phyloP scores from a whole-genome alignment of 2,113 vertebrate genomes.

The Agapornis roseicollis region DNA sequence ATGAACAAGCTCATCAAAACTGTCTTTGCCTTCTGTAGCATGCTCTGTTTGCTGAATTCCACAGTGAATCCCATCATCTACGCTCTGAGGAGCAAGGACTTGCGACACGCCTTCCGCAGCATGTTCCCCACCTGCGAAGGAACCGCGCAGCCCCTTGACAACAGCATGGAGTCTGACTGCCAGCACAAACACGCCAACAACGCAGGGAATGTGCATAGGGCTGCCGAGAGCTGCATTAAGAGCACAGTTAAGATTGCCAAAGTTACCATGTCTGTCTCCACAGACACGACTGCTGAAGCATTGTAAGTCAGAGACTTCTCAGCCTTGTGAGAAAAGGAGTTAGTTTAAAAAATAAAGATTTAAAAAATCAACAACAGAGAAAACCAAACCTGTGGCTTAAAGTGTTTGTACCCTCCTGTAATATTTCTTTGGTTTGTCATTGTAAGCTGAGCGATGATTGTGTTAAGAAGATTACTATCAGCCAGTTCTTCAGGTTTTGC shows the following conservation, averaged over 20 bases:
- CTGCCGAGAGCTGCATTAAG: slow-evolving; percentile 96
- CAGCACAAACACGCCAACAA: slow-evolving; percentile 88
- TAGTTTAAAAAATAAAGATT: not conserved
- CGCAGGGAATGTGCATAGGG: slow-evolving; percentile 87
- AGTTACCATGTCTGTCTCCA: slow-evolving; percentile 99
- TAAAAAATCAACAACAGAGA: slow-evolving; percentile 17
- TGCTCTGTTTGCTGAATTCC: slow-evolving; percentile 98
- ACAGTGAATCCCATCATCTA: slow-evolving; percentile 99
- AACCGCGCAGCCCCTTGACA: slow-evolving; percentile 89
- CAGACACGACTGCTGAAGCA: slow-evolving; percentile 96
- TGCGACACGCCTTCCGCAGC: slow-evolving; percentile 93
- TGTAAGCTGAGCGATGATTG: slow-evolving; percentile 42
- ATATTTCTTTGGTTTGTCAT: slow-evolving; percentile 60
- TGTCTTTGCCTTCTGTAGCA: slow-evolving; percentile 96
- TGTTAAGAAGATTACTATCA: slow-evolving; percentile 36
- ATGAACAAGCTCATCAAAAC: slow-evolving; percentile 97
- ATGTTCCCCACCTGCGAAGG: slow-evolving; percentile 90
- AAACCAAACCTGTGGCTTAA: slow-evolving; percentile 65
- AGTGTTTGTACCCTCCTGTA: slow-evolving; percentile 67
- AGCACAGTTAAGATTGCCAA: slow-evolving; percentile 99
- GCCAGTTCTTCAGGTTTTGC: slow-evolving; percentile 52
- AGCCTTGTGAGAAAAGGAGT: slow-evolving; percentile 18
- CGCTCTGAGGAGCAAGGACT: slow-evolving; percentile 95
- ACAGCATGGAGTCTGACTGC: slow-evolving; percentile 98
- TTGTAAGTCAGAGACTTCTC: slow-evolving; percentile 79